Evolutionary conservation across 2,888 invertebrate genomes (phyloP).

Genomic region (Spodoptera picta): DNA sequence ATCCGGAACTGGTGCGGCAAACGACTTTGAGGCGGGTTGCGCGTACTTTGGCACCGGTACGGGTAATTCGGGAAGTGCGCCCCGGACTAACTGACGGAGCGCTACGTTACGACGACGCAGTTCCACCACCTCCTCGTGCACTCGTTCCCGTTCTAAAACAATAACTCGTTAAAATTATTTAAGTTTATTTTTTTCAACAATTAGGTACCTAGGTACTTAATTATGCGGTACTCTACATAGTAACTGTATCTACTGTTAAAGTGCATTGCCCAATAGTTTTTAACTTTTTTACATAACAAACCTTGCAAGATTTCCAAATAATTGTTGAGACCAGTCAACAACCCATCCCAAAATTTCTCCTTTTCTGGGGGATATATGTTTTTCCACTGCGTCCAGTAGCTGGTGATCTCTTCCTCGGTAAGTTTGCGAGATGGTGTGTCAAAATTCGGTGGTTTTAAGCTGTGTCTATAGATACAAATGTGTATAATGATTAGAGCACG

Average conservation of each 20-base stretch:
- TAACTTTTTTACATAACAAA: conserved; percentile 53
- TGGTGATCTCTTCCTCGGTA: conserved; percentile 86
- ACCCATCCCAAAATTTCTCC: conserved; percentile 92
- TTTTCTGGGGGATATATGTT: conserved; percentile 89
- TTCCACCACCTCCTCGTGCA: conserved; percentile 90
- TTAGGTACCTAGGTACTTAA: too few species aligned
- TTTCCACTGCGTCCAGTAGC: conserved; percentile 91
- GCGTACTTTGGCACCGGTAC: conserved; percentile 59
- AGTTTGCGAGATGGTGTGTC: conserved; percentile 88
- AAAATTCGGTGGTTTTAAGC: conserved; percentile 78
- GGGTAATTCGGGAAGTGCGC: conserved; percentile 84
- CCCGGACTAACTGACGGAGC: conserved; percentile 90
- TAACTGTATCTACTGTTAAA: neutral
- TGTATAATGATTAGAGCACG: too few species aligned
- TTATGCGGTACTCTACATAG: neutral
- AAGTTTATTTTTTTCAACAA: too few species aligned
- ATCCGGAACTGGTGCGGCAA: conserved; percentile 70
- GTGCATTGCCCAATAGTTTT: neutral
- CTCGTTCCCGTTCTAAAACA: conserved; percentile 89
- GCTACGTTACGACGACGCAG: conserved; percentile 91
- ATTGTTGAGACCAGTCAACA: conserved; percentile 90
- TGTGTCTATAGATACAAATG: conserved; percentile 65
- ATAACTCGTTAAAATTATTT: neutral
- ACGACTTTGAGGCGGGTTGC: conserved; percentile 57
- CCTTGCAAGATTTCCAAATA: conserved; percentile 91